Percentiles rank a stretch among this genome's conserved stretches.
phyloP scores from a whole-genome alignment of 2,888 invertebrate genomes.

The Thereva unica region DNA sequence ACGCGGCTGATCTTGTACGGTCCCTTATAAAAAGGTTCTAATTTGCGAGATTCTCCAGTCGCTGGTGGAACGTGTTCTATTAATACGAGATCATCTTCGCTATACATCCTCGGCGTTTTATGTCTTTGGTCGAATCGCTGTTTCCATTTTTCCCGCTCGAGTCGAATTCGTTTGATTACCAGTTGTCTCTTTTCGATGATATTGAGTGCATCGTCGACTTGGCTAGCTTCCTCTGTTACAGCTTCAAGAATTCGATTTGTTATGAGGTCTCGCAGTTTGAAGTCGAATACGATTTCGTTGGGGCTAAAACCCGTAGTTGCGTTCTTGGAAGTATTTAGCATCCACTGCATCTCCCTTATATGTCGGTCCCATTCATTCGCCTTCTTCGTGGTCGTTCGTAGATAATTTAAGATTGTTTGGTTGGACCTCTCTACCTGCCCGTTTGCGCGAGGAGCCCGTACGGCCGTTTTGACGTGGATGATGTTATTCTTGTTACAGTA shows the following conservation, averaged over 20 bases:
- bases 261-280: not conserved
- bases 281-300: not conserved
- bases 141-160: too few species aligned
- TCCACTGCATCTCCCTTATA: not conserved
- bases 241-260: not conserved
- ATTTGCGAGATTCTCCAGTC: too few species aligned
- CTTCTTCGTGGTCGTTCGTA: not conserved
- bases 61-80: too few species aligned
- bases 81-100: too few species aligned
- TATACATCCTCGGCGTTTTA: too few species aligned
- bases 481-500: conserved; percentile 42
- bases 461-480: conserved; percentile 44
- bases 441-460: conserved; percentile 44
- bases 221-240: not conserved
- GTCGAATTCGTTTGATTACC: too few species aligned
- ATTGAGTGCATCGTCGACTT: too few species aligned
- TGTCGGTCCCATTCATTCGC: not conserved
- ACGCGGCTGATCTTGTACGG: too few species aligned
- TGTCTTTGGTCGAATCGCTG: too few species aligned
- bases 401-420: not conserved
- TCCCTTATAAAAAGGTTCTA: too few species aligned
- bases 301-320: not conserved
- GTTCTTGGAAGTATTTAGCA: not conserved
- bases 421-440: conserved; percentile 42
- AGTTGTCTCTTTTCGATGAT: too few species aligned